Evolutionary conservation across 2,888 invertebrate genomes (phyloP).

Genomic region (Pseudanteris insignis): DNA sequence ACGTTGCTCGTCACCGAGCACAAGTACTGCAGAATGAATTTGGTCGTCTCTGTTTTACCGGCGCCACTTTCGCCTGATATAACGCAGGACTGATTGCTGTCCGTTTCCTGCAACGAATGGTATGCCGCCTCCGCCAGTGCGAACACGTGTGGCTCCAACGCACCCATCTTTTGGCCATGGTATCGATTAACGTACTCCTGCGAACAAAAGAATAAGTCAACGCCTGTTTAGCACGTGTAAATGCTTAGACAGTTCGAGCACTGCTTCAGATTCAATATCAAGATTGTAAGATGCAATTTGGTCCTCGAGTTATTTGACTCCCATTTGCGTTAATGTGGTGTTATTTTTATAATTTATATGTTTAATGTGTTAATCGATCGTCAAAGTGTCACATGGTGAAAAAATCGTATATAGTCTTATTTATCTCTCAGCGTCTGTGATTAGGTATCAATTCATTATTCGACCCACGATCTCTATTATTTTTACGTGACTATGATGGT

Average conservation of each 20-base stretch:
- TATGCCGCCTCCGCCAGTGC: constrained; percentile 91
- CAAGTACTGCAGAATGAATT: constrained; percentile 89
- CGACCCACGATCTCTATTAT: too few relatives aligned
- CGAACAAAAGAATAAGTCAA: constrained; percentile 22
- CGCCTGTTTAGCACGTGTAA: constrained; percentile 29
- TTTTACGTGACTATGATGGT: too few relatives aligned
- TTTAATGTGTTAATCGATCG: too few relatives aligned
- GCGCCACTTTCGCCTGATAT: constrained; percentile 94
- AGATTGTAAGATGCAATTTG: background rate
- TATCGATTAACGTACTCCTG: constrained; percentile 86
- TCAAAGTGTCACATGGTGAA: too few relatives aligned
- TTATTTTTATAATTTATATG: too few relatives aligned
- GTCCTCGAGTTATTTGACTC: too few relatives aligned
- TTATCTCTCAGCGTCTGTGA: too few relatives aligned
- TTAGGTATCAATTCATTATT: too few relatives aligned
- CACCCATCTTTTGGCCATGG: constrained; percentile 83
- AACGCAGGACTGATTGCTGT: constrained; percentile 81
- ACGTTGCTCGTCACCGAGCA: constrained; percentile 87
- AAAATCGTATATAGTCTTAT: too few relatives aligned
- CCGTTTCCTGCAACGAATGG: constrained; percentile 74
- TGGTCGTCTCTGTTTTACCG: constrained; percentile 93
- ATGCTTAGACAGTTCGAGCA: constrained; percentile 26
- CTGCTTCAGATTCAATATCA: constrained; percentile 17
- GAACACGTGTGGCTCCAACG: constrained; percentile 87
- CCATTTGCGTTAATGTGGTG: too few relatives aligned